Evolutionary conservation across 2,797 vertebrate genomes (phyloP).

Genomic region (Crenichthys baileyi): DNA sequence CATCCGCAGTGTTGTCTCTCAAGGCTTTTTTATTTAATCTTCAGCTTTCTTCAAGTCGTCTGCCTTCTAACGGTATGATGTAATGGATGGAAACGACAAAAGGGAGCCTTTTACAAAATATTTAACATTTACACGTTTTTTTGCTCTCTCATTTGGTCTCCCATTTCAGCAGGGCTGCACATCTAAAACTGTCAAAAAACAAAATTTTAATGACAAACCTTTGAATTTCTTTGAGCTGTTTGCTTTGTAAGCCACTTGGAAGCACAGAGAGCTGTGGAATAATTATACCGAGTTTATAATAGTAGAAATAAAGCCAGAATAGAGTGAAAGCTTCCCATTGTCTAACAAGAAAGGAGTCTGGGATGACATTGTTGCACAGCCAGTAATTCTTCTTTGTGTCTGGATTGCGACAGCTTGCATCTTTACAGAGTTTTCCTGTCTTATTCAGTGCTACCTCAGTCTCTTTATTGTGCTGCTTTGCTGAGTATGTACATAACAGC

Average conservation of each 20-base stretch:
- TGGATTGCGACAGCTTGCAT: constrained; percentile 1
- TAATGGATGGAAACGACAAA: constrained; percentile 39
- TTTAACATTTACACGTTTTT: constrained; percentile 3
- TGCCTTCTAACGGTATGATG: constrained; percentile 45
- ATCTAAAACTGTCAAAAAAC: background rate
- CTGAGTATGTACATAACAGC: background rate
- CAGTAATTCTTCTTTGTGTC: constrained; percentile 7
- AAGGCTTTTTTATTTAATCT: constrained; percentile 8
- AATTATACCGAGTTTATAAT: constrained; percentile 10
- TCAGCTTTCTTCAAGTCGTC: constrained; percentile 16
- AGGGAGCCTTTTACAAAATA: constrained; percentile 14
- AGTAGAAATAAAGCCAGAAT: constrained; percentile 10
- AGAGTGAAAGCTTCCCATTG: constrained; percentile 7
- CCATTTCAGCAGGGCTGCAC: background rate
- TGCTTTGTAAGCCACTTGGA: constrained; percentile 12
- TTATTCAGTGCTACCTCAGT: background rate
- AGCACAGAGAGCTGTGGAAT: background rate
- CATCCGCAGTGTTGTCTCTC: constrained; percentile 28
- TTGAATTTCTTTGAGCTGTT: constrained; percentile 5
- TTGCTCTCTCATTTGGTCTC: background rate
- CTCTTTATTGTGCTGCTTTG: constrained; percentile 11
- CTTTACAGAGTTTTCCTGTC: background rate
- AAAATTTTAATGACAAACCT: constrained; percentile 7
- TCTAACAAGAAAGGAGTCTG: background rate
- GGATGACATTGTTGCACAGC: background rate